Evolutionary conservation across 2,113 vertebrate genomes (phyloP), one percentile per base, ranked within the genome.

Genomic region (Rhineura floridana): DNA sequence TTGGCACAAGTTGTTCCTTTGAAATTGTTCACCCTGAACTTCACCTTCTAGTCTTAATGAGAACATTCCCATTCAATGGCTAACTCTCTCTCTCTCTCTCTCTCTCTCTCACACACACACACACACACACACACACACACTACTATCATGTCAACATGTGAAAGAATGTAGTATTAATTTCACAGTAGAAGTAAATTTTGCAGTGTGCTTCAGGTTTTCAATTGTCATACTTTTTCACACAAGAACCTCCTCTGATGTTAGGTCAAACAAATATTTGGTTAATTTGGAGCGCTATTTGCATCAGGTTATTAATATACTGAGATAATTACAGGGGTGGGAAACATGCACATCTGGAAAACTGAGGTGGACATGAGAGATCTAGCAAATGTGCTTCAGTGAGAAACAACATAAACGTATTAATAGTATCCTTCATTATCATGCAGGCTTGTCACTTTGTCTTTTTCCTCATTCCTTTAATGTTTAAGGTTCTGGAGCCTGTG

Each of bases 81-180:
- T n/a, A n/a, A n/a, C n/a, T n/a, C n/a, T n/a, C n/a, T n/a, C n/a
- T n/a, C n/a, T n/a, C n/a, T n/a, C n/a, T n/a, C n/a, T n/a, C n/a
- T n/a, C n/a, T n/a, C n/a, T n/a, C n/a, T n/a, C n/a, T n/a, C n/a
- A n/a, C n/a, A n/a, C n/a, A n/a, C n/a, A n/a, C n/a, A n/a, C 44
- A 50, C 87, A 81, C 48, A 87, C 11, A 70, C 33, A 70, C 10
- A 70, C n/a, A 70, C n/a, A 70, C 36, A 52, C 87, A 82, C n/a
- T n/a, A n/a, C n/a, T n/a, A n/a, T n/a, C 48, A 55, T 42, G 73
- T 78, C 70, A 88, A 67, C 36, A 36, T 83, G 50, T n/a, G 73
- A 86, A 39, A 90, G 84, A 89, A n/a, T 89, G 87, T 23, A 81
- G 70, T 91, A 81, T 80, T 94, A 93, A 91, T 92, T 92, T 87